Conservation (phyloP, 2,888 invertebrate species). For the Pollenia labialis region DNA sequence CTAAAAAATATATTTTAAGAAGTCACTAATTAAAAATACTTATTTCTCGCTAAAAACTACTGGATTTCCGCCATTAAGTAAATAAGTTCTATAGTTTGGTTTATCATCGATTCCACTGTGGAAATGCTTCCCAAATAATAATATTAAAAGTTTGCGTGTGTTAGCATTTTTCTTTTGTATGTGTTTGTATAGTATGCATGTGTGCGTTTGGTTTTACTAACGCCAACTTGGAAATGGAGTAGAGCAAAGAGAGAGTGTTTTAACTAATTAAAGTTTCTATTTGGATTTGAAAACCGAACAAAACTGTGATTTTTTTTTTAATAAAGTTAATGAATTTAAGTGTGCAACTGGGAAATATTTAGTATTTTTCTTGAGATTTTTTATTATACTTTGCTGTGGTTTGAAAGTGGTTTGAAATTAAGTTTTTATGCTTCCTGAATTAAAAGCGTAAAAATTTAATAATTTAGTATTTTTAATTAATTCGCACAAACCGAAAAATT, state of each 20-base stretch:
- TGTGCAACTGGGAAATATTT: background rate
- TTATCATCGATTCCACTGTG: no score
- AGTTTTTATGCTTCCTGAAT: background rate
- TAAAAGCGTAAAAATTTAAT: background rate
- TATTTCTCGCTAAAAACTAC: no score
- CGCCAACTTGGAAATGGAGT: background rate
- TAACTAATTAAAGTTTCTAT: conserved; percentile 50
- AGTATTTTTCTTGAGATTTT: background rate
- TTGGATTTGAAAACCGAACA: conserved; percentile 10
- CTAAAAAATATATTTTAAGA: no score
- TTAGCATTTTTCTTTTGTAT: no score
- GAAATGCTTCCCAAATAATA: background rate
- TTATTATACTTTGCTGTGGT: background rate
- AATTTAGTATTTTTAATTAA: no score
- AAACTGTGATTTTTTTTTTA: background rate
- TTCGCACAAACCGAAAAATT: no score
- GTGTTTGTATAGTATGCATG: background rate
- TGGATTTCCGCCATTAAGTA: no score
- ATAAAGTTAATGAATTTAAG: conserved; percentile 31
- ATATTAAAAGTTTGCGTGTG: conserved; percentile 11
- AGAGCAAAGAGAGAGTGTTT: conserved; percentile 23
- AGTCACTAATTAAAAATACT: no score
- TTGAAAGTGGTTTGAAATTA: background rate
- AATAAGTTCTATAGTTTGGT: no score
- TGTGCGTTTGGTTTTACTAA: background rate